phyloP scores from a whole-genome alignment of 2,888 invertebrate genomes.

The Drosophila kanekoi region DNA sequence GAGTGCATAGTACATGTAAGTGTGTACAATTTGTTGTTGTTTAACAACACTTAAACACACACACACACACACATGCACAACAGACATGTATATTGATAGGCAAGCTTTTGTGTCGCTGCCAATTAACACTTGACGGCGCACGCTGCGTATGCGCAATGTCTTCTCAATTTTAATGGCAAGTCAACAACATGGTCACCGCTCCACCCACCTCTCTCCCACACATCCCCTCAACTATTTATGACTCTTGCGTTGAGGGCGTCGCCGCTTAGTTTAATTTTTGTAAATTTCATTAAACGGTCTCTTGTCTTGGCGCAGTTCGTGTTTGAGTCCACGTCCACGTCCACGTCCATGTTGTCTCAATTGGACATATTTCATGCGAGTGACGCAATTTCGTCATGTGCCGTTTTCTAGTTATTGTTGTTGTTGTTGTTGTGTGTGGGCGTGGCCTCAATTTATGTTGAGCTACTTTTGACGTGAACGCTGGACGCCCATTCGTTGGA shows the following conservation, averaged over 20 bases:
- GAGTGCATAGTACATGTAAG: constrained; percentile 21
- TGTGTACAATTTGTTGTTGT: constrained; percentile 24
- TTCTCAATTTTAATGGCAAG: constrained; percentile 36
- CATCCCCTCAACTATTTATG: background rate
- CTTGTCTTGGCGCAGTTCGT: constrained; percentile 36
- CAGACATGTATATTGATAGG: constrained; percentile 57
- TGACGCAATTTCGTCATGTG: constrained; percentile 75
- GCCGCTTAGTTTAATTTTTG: constrained; percentile 68
- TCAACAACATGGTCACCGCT: constrained; percentile 13
- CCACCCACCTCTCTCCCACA: background rate
- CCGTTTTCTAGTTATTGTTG: constrained; percentile 33
- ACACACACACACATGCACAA: constrained; percentile 5
- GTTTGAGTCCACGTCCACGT: constrained; percentile 19
- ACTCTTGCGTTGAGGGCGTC: constrained; percentile 54
- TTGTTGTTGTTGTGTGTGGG: constrained; percentile 51
- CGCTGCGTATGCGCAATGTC: constrained; percentile 73
- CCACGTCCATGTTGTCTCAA: constrained; percentile 41
- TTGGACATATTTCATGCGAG: constrained; percentile 72
- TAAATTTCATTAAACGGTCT: constrained; percentile 73
- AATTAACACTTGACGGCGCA: constrained; percentile 73
- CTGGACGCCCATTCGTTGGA: constrained; percentile 43
- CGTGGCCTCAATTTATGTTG: constrained; percentile 62
- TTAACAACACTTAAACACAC: constrained; percentile 33
- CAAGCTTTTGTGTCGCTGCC: constrained; percentile 65
- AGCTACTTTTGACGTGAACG: constrained; percentile 40